Evolutionary conservation across 2,113 vertebrate species (phyloP), one percentile per base, ranked within the genome.

Genomic region (Bostrychus sinensis): DNA sequence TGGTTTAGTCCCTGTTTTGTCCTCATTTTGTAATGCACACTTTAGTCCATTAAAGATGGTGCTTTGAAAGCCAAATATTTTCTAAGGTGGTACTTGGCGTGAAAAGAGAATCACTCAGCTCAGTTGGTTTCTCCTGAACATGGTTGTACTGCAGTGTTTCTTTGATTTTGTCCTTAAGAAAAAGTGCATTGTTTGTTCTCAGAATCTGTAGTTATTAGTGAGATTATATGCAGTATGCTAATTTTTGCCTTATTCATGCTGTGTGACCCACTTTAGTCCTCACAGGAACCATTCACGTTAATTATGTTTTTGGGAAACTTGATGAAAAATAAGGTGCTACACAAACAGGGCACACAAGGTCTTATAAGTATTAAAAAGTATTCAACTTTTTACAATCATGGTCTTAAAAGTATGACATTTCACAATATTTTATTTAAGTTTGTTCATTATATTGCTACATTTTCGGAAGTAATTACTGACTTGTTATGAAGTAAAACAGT

Each of bases 221-320:
- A n/a, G n/a, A n/a, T 51, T 38, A 30, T 34, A 32, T 39, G 8
- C 53, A 54, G 1, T 23, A 3, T 42, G 16, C 48, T 26, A 59
- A 56, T 38, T 7, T 14, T 37, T 25, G 39, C 50, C 50, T 54
- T 56, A 5, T 14, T 45, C 26, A 54, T 62, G 68, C 72, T 56
- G 8, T 56, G 61, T 76, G 58, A 75, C 71, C 71, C 56, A 78
- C 50, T 84, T 81, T 66, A 26, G 65, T 56, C 48, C 70, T 56
- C 66, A 30, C 5, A 19, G 41, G 36, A 61, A 54, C 62, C 25
- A 59, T 77, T 75, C 53, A 56, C 65, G 37, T 64, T 57, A 50
- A 73, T 78, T 60, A 38, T 26, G 63, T 54, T 14, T 22, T 23
- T 70, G 34, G 61, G 23, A 68, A 76, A 69, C 39, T 42, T 25